Evolutionary conservation across 2,113 vertebrate genomes (phyloP), one percentile per base, ranked within the genome.

Genomic region (Passerina amoena): DNA sequence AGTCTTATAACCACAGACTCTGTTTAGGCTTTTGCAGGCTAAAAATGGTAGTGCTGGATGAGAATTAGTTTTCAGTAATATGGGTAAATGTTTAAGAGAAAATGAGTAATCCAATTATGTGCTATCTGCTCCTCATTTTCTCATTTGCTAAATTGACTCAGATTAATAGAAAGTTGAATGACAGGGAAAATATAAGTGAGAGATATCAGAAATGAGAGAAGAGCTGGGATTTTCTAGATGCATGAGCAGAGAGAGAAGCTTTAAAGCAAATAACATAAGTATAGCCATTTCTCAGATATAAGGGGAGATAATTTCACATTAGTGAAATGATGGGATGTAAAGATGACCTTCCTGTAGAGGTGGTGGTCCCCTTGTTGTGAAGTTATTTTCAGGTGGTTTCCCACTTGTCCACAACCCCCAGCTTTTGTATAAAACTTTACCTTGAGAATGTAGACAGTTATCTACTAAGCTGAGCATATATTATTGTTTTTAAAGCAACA

Each of bases 151-250:
- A 86, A 92, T 81, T 86, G 56, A 81, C 27, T 91, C 81, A 87
- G 59, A 96, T 89, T 92, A 94, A 95, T 87, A 94, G 91, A 66
- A 91, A 89, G 82, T 31, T 84, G 47, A 86, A 92, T n/a, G 65
- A 44, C 30, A 75, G 78, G 69, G 20, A 86, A 88, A 94, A 91
- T 81, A 31, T 45, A 83, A 88, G 37, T 21, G 35, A 70, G 33
- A 89, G 38, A 91, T 4, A 4, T 86, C 69, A 96, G 47, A 88
- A 91, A 76, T 54, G 30, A 81, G 21, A 70, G 25, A 81, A 86
- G 33, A 91, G 27, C 16, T 37, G 72, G 38, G 16, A 78, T 71
- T 78, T 95, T 82, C 38, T 88, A 54, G 30, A 21, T 53, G 10
- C 11, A 31, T 35, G 42, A 84, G 42, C 37, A 75, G 60, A 91